phyloP scores from a whole-genome alignment of 2,113 vertebrate genomes.

The Crotalus tigris region DNA sequence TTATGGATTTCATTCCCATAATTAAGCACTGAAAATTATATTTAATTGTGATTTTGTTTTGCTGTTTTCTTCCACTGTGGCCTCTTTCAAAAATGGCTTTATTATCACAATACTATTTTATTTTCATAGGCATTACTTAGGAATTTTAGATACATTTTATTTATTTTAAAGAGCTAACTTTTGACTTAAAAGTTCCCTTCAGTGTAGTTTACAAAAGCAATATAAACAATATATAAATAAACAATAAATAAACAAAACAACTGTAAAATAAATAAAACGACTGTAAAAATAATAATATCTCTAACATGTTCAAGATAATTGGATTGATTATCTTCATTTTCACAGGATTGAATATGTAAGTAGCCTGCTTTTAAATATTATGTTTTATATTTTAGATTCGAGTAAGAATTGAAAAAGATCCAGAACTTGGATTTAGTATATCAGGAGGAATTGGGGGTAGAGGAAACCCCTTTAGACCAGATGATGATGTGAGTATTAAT shows the following conservation, averaged over 20 bases:
- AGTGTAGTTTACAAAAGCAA: neutral
- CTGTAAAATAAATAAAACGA: neutral
- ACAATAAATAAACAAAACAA: neutral
- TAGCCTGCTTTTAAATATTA: neutral
- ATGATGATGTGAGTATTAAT: slow-evolving; percentile 84
- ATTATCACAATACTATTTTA: neutral
- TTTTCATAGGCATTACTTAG: neutral
- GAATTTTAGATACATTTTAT: neutral
- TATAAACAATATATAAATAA: neutral
- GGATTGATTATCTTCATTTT: neutral
- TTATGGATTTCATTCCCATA: slow-evolving; percentile 13
- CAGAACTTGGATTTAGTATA: slow-evolving; percentile 98
- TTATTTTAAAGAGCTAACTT: neutral
- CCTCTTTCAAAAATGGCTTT: neutral
- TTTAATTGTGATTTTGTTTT: neutral
- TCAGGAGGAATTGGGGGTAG: slow-evolving; percentile 94
- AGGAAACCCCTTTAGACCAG: slow-evolving; percentile 93
- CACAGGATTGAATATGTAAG: neutral
- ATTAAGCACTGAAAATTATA: slow-evolving; percentile 12
- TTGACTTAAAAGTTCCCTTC: neutral
- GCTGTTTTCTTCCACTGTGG: neutral
- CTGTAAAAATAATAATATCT: neutral
- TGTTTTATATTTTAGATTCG: slow-evolving; percentile 74
- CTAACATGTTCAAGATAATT: neutral
- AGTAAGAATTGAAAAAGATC: slow-evolving; percentile 94